Base-by-base conservation (phyloP, 2,888 invertebrate species). In the Caenorhabditis afra region DNA sequence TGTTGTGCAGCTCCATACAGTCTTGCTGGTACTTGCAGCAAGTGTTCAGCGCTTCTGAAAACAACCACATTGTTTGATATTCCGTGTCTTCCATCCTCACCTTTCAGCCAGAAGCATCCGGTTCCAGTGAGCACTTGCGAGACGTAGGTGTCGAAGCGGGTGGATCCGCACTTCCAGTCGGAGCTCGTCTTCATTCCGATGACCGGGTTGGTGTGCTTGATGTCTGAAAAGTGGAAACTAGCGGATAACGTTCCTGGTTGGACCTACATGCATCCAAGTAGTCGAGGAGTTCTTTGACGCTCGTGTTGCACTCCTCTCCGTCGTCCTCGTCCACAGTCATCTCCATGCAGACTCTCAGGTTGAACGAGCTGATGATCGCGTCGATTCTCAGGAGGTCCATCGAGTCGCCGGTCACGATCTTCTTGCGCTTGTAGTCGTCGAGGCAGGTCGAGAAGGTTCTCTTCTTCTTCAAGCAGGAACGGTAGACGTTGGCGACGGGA, bases 1-100 rank as follows among this genome's bases (percentile, higher is more conserved):
- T 12, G 0, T 22, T 10, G 10, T n/a, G 20, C 23, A 52, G 10
- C 11, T 64, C 7, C 1, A 37, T 37, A 23, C 64, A 64, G 8
- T 52, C 22, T 3, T 16, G 1, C 2, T 50, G 39, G 11, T 50
- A 20, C n/a, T 64, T 64, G 64, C 64, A 64, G 64, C 64, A 64
- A 22, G 50, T 50, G 41, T 64, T 64, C 23, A 39, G 50, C 0
- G 52, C 64, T 64, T 64, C 64, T 64, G 29, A 45, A 58, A 22
- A n/a, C n/a, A n/a, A n/a, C 4, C 12, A 11, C 29, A 61, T 14
- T 11, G 20, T n/a, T n/a, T n/a, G n/a, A n/a, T n/a, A n/a, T n/a
- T n/a, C 16, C n/a, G 20, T 7, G 39, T 1, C 39, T 10, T 7
- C 11, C 41, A 41, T 3, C 3, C 29, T 52, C 5, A 62, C 64